Percentiles rank a stretch among this genome's conserved stretches.
Evolutionary conservation across 92 coral and sea anemone species (phyloP).

Genomic region (Actinernus sp.): DNA sequence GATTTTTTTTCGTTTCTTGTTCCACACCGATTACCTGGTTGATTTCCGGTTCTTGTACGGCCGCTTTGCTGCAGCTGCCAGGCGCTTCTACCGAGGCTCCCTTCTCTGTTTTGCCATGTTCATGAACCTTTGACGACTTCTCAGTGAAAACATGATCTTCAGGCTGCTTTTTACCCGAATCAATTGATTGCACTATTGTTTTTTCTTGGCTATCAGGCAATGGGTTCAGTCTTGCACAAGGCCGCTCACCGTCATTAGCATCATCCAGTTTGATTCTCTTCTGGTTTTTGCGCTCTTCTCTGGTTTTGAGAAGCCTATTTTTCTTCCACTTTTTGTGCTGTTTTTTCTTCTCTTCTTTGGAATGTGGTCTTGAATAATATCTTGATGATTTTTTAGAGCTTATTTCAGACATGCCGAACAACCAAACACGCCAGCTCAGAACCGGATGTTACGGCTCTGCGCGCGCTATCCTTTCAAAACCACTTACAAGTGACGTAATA

Average conservation of each 20-base stretch:
- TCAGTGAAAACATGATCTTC: no score
- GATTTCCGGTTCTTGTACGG: no score
- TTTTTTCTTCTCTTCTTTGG: conserved; percentile 26
- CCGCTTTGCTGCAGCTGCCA: no score
- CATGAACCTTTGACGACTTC: background rate
- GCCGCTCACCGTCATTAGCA: background rate
- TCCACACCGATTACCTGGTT: background rate
- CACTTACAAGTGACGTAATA: no score
- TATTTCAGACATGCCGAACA: conserved; percentile 1
- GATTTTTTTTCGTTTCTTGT: background rate
- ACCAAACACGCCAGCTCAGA: no score
- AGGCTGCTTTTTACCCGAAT: background rate
- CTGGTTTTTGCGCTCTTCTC: conserved; percentile 9
- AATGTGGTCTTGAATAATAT: conserved; percentile 33
- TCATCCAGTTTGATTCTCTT: background rate
- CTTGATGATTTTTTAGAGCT: background rate
- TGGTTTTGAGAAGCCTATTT: background rate
- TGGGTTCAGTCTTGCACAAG: background rate
- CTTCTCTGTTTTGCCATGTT: background rate
- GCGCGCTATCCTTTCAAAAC: no score
- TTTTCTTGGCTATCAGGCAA: conserved; percentile 10
- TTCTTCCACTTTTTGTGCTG: conserved; percentile 15
- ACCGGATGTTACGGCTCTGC: no score
- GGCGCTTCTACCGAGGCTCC: background rate
- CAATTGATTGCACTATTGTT: background rate